phyloP scores from a whole-genome alignment of 64 coral and sea anemone genomes.

The Stylophora pistillata region DNA sequence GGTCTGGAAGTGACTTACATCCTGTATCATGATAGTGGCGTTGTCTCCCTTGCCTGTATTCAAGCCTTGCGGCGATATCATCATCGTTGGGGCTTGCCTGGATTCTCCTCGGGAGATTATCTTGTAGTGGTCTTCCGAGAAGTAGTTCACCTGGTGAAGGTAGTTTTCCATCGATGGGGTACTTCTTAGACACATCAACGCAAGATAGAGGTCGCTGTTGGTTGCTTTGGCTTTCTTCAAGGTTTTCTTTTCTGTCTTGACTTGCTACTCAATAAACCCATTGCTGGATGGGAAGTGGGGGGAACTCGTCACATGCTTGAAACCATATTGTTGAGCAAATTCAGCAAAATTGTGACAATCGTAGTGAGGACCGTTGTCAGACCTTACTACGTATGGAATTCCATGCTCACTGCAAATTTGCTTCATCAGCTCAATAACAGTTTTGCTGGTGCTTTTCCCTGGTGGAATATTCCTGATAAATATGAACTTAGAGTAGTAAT shows the following conservation, averaged over 20 bases:
- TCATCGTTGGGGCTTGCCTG: neutral
- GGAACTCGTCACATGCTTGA: neutral
- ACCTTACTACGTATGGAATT: slow-evolving; percentile 14
- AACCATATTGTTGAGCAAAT: slow-evolving; percentile 1
- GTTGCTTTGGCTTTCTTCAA: neutral
- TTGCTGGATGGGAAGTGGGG: neutral
- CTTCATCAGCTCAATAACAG: slow-evolving; percentile 17
- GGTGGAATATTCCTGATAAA: slow-evolving; percentile 48
- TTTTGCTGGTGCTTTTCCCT: slow-evolving; percentile 32
- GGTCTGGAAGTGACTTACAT: neutral
- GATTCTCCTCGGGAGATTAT: neutral
- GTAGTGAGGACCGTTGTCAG: slow-evolving; percentile 21
- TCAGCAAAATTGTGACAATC: neutral
- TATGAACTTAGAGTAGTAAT: slow-evolving; percentile 36
- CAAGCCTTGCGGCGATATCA: neutral
- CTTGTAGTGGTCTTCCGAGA: neutral
- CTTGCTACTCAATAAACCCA: neutral
- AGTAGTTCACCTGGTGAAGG: slow-evolving; percentile 26
- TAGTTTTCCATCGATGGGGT: too few species aligned
- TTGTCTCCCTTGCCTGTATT: neutral
- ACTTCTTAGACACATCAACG: too few species aligned
- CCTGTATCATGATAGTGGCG: neutral
- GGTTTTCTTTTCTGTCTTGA: neutral
- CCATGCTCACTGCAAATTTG: slow-evolving; percentile 42
- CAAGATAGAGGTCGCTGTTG: too few species aligned